These are phyloP conservation scores for Orchesella flavescens DNA, from an alignment of 2,888 invertebrate species.

Conservation along the genomic window DNA sequence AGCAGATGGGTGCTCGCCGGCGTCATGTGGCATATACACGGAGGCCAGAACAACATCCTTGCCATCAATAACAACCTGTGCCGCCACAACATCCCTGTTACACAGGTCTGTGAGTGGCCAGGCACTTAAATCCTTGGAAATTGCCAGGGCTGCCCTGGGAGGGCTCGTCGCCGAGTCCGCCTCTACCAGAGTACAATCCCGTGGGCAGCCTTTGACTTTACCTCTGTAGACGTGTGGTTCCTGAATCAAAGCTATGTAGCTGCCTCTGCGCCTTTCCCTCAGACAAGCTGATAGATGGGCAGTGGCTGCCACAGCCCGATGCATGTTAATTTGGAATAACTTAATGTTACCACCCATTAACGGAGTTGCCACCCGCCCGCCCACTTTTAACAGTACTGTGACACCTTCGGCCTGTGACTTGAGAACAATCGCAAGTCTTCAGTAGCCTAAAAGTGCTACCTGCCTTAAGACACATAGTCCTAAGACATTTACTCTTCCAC, in stretches of 20 bases:
- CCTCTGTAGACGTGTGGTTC: slow-evolving; percentile 17
- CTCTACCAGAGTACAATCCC: neutral
- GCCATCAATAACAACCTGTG: neutral
- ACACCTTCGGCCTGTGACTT: too few species aligned
- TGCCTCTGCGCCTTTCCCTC: neutral
- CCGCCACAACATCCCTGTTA: slow-evolving; percentile 36
- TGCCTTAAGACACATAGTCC: too few species aligned
- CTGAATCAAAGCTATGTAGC: slow-evolving; percentile 22
- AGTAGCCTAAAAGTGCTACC: too few species aligned
- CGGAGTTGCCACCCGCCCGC: too few species aligned
- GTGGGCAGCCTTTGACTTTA: neutral
- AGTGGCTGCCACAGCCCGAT: neutral
- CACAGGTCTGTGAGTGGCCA: slow-evolving; percentile 16
- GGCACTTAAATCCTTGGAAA: slow-evolving; percentile 21
- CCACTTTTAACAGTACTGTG: too few species aligned
- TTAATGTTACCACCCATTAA: too few species aligned
- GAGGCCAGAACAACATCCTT: slow-evolving; percentile 49
- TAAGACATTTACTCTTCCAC: too few species aligned
- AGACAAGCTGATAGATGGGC: neutral
- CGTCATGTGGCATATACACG: slow-evolving; percentile 57
- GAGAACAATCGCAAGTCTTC: too few species aligned
- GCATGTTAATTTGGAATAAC: slow-evolving; percentile 44
- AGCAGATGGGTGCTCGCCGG: neutral
- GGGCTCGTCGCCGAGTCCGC: too few species aligned
- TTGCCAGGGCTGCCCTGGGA: slow-evolving; percentile 14